Percentiles rank a stretch among this genome's conserved stretches.
Evolutionary conservation across 2,113 vertebrate genomes (phyloP).

Genomic region (Callithrix jacchus): DNA sequence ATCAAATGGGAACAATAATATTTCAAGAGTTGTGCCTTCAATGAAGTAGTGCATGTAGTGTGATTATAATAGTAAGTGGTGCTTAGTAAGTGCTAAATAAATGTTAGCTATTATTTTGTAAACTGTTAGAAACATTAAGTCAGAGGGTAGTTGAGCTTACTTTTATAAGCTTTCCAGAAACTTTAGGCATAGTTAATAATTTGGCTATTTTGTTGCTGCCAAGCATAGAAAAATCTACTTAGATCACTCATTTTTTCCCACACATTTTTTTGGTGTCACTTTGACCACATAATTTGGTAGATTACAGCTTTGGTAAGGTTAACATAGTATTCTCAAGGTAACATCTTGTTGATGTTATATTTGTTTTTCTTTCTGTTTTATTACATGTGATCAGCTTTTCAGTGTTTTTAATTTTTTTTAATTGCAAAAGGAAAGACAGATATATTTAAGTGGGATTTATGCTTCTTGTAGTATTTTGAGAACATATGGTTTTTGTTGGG

Average conservation of each 20-base stretch:
- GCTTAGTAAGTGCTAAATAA: slow-evolving; percentile 33
- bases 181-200: not conserved
- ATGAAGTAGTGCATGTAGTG: not conserved
- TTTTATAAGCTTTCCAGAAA: slow-evolving; percentile 16
- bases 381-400: not conserved
- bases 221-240: slow-evolving; percentile 13
- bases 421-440: slow-evolving; percentile 34
- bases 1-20: not conserved
- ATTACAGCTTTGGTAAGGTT: slow-evolving; percentile 37
- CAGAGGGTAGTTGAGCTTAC: not conserved
- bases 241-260: not conserved
- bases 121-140: not conserved
- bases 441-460: slow-evolving; percentile 18
- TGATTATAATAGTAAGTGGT: not conserved
- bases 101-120: slow-evolving; percentile 31
- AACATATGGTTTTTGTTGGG: not conserved
- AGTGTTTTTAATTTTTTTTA: slow-evolving; percentile 38
- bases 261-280: not conserved
- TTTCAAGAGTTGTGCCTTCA: not conserved
- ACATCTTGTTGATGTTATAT: not conserved
- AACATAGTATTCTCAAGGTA: not conserved
- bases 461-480: slow-evolving; percentile 30
- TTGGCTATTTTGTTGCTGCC: not conserved
- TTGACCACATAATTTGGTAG: not conserved
- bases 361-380: not conserved